Evolutionary conservation across 2,888 invertebrate species (phyloP).

Genomic region (Cryptocephalus moraei): DNA sequence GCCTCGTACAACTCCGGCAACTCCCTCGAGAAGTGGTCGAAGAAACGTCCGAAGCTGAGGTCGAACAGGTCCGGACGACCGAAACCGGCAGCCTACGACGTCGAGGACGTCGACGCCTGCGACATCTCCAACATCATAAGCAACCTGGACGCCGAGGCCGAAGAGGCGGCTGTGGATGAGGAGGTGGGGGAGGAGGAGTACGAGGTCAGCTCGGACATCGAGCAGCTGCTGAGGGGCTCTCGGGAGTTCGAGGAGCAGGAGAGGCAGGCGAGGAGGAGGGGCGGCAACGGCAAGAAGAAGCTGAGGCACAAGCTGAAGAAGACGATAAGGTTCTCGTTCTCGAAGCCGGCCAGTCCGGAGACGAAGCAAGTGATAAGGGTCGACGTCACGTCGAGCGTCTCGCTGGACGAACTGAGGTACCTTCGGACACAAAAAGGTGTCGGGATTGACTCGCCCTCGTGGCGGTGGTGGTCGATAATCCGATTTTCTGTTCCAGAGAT

Average conservation of each 20-base stretch:
- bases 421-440: background rate
- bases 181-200: slow-evolving; percentile 1
- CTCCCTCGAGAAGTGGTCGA: slow-evolving; percentile 30
- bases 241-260: slow-evolving; percentile 7
- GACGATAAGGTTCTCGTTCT: slow-evolving; percentile 29
- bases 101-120: slow-evolving; percentile 10
- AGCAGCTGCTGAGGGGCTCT: slow-evolving; percentile 21
- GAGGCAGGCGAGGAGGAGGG: slow-evolving; percentile 8
- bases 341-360: slow-evolving; percentile 33
- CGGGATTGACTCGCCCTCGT: no score
- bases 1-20: slow-evolving; percentile 27
- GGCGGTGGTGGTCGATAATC: no score
- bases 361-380: slow-evolving; percentile 36
- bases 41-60: slow-evolving; percentile 28
- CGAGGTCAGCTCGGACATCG: slow-evolving; percentile 30
- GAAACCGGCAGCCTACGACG: slow-evolving; percentile 1
- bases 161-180: background rate
- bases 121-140: slow-evolving; percentile 13
- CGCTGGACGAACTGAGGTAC: slow-evolving; percentile 16
- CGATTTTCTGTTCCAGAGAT: no score
- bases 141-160: slow-evolving; percentile 8
- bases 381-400: slow-evolving; percentile 33
- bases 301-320: slow-evolving; percentile 19
- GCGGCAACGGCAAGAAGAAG: slow-evolving; percentile 7
- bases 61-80: slow-evolving; percentile 14